A percentile compares a stretch with the other conserved stretches of the same genome.
These are phyloP conservation scores for Biston stratarius DNA, from an alignment of 2,888 invertebrate species.

Conservation along the genomic window DNA sequence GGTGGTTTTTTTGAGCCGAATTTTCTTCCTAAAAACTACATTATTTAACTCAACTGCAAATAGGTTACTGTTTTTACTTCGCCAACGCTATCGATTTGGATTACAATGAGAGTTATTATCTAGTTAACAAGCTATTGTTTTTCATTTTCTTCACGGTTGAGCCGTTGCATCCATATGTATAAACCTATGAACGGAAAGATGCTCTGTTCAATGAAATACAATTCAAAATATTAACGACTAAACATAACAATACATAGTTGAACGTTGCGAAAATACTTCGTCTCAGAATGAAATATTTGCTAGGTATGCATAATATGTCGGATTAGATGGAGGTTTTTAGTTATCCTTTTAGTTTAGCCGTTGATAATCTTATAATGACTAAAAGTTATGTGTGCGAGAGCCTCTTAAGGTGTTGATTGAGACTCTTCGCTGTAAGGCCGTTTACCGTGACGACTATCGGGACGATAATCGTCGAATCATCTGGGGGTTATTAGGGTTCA, in stretches of 20 bases:
- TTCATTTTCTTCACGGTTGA: conserved; percentile 49
- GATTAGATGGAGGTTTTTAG: background rate
- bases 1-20: no score
- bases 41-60: conserved; percentile 30
- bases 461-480: no score
- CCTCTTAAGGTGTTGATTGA: no score
- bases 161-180: conserved; percentile 42
- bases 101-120: conserved; percentile 56
- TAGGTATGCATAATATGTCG: background rate
- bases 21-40: no score
- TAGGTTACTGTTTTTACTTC: conserved; percentile 49
- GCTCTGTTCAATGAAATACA: conserved; percentile 32
- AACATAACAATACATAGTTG: conserved; percentile 27
- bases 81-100: conserved; percentile 41
- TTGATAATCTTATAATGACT: no score
- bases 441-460: no score
- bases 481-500: no score
- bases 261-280: conserved; percentile 11
- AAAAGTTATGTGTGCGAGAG: no score
- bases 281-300: background rate
- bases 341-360: background rate
- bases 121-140: conserved; percentile 62
- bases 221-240: conserved; percentile 11
- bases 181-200: conserved; percentile 20
- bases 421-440: no score